These are phyloP conservation scores for Aphodius sticticus DNA, from an alignment of 2,888 invertebrate species.

Conservation along the genomic window DNA sequence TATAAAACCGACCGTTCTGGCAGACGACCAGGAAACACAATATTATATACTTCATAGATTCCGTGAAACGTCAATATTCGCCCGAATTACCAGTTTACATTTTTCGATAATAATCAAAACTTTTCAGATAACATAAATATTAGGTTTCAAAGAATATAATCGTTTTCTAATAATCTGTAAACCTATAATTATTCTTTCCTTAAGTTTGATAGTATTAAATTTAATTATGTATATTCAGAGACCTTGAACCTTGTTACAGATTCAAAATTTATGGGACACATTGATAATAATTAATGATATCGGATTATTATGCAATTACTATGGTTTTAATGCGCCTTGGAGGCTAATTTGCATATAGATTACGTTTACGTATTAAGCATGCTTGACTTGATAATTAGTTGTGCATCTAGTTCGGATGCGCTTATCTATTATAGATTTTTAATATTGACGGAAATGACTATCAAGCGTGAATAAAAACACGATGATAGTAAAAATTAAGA, in stretches of 20 bases:
- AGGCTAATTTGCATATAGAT: not conserved
- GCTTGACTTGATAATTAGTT: not conserved
- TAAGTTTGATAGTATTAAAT: too few relatives aligned
- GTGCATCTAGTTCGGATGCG: not conserved
- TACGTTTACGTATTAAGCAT: not conserved
- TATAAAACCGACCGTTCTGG: not conserved
- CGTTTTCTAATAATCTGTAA: not conserved
- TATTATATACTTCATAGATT: not conserved
- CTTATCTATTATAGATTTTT: conserved; percentile 4
- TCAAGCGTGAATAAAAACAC: not conserved
- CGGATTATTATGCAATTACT: not conserved
- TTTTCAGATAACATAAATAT: not conserved
- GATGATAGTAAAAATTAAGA: not conserved
- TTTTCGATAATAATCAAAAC: too few relatives aligned
- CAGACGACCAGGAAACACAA: not conserved
- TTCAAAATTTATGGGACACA: not conserved
- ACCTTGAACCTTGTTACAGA: not conserved
- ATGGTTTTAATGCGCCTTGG: not conserved
- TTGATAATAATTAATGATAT: conserved; percentile 4
- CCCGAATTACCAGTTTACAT: too few relatives aligned
- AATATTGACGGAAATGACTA: not conserved
- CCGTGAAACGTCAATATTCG: not conserved
- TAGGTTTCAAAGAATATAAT: not conserved
- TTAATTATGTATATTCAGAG: not conserved
- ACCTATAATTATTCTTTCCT: not conserved